Evolutionary conservation across 2,113 vertebrate genomes (phyloP).

Genomic region (Percopsis transmontana): DNA sequence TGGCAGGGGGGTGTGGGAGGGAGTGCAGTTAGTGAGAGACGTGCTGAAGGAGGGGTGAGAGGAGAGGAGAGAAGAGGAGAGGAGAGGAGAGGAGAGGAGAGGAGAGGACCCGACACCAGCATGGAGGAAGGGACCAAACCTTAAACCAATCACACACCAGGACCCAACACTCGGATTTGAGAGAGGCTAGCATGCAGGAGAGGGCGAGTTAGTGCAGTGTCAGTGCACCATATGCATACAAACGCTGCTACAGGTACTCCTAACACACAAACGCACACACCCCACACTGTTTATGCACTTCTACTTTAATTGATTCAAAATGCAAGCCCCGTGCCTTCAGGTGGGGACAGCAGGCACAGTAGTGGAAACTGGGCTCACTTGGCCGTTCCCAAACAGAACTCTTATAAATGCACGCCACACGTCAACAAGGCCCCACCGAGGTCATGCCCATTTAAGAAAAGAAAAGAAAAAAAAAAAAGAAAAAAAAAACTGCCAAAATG

Average conservation of each 20-base stretch:
- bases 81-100: constrained; percentile 19
- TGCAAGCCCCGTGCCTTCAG: constrained; percentile 23
- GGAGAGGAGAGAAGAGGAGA: constrained; percentile 4
- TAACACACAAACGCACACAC: background rate
- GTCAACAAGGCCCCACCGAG: constrained; percentile 15
- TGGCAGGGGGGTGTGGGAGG: constrained; percentile 10
- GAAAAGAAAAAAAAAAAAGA: background rate
- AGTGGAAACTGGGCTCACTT: background rate
- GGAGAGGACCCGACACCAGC: too few relatives aligned
- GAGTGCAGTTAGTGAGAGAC: constrained; percentile 49
- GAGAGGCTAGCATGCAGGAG: constrained; percentile 56
- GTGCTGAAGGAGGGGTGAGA: constrained; percentile 35
- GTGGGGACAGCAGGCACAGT: constrained; percentile 38
- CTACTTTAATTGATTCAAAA: constrained; percentile 19
- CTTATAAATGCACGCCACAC: constrained; percentile 35
- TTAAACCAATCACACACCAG: constrained; percentile 33
- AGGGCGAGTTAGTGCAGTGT: constrained; percentile 40
- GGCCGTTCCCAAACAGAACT: background rate
- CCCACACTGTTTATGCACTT: constrained; percentile 4
- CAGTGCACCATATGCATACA: constrained; percentile 31
- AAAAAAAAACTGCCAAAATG: constrained; percentile 23
- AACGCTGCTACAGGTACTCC: background rate
- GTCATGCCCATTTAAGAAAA: constrained; percentile 54
- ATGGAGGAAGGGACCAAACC: constrained; percentile 9
- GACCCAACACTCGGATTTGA: constrained; percentile 28